Evolutionary conservation across 2,888 invertebrate species (phyloP).

Genomic region (Chromoteleia sp.): DNA sequence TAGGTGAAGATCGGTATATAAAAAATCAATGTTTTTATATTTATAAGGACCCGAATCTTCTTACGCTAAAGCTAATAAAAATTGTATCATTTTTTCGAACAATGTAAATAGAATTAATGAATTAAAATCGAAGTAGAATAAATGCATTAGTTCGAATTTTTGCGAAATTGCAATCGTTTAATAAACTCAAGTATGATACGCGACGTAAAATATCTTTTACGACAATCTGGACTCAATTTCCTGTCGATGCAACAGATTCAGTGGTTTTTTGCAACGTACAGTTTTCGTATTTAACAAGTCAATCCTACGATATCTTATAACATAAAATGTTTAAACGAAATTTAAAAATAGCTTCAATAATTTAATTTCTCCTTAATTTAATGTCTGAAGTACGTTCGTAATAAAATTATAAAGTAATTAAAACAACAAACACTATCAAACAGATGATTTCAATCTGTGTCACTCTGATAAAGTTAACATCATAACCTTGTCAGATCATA

Average conservation of each 20-base stretch:
- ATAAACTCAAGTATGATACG: slow-evolving; percentile 4
- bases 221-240: slow-evolving; percentile 26
- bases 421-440: neutral
- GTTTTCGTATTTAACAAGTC: neutral
- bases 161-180: neutral
- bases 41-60: slow-evolving; percentile 8
- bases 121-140: neutral
- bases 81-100: neutral
- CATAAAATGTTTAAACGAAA: too few relatives aligned
- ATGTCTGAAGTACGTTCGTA: neutral
- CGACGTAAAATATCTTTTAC: neutral
- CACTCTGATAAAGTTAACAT: slow-evolving; percentile 7
- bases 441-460: slow-evolving; percentile 8
- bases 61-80: slow-evolving; percentile 4
- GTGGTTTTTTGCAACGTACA: too few relatives aligned
- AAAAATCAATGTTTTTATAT: slow-evolving; percentile 14
- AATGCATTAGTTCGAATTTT: too few relatives aligned
- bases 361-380: neutral
- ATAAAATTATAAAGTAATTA: neutral
- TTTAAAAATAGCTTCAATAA: neutral
- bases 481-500: slow-evolving; percentile 5
- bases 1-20: slow-evolving; percentile 3
- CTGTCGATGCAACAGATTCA: neutral
- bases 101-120: neutral
- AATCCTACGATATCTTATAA: neutral